A percentile compares a stretch with the other conserved stretches of the same genome.
Evolutionary conservation across 2,888 invertebrate genomes (phyloP).

Genomic region (Physocephala rufipes): DNA sequence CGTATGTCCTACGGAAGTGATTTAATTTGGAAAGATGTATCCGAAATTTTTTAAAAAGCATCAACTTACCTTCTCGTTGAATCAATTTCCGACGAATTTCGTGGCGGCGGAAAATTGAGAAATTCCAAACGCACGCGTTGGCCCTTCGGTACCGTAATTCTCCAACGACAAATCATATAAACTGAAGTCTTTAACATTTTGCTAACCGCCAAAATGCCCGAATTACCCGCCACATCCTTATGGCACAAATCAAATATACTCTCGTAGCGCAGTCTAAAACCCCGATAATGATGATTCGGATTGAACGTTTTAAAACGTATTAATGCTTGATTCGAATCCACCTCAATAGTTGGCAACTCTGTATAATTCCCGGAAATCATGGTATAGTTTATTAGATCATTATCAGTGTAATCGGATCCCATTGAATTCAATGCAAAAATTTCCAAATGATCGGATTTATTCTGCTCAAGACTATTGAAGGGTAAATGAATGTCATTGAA

Average conservation of each 20-base stretch:
- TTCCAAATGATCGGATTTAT: slow-evolving; percentile 62
- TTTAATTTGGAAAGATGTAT: background rate
- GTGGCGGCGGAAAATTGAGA: slow-evolving; percentile 66
- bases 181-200: background rate
- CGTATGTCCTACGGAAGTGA: background rate
- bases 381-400: background rate
- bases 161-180: slow-evolving; percentile 73
- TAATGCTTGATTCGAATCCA: slow-evolving; percentile 67
- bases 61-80: slow-evolving; percentile 1
- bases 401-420: slow-evolving; percentile 17
- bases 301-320: slow-evolving; percentile 69
- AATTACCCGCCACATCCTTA: slow-evolving; percentile 69
- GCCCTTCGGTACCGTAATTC: slow-evolving; percentile 73
- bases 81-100: background rate
- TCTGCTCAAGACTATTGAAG: slow-evolving; percentile 51
- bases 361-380: slow-evolving; percentile 64
- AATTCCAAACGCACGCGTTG: slow-evolving; percentile 72
- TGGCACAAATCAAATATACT: slow-evolving; percentile 72
- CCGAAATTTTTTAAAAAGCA: background rate
- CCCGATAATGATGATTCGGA: slow-evolving; percentile 64
- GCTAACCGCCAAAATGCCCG: slow-evolving; percentile 67
- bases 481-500: slow-evolving; percentile 67
- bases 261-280: slow-evolving; percentile 74
- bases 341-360: slow-evolving; percentile 63
- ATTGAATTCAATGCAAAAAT: slow-evolving; percentile 51